Evolutionary conservation across 2,888 invertebrate genomes (phyloP).

Genomic region (Litoditis marina): DNA sequence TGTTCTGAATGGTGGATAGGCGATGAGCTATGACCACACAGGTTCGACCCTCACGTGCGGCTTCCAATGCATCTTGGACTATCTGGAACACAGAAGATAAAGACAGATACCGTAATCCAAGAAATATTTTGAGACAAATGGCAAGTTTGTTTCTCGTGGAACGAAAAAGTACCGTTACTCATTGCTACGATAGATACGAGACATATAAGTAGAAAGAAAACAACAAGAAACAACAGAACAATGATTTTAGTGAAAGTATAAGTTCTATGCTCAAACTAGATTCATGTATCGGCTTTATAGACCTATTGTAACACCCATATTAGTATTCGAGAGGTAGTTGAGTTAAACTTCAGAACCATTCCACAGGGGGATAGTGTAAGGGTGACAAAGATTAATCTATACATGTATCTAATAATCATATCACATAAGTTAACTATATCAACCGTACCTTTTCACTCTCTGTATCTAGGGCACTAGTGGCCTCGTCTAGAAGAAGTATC

Average conservation of each 20-base stretch:
- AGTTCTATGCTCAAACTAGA: no score
- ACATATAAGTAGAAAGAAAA: no score
- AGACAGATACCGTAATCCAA: no score
- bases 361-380: neutral
- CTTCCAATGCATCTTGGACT: constrained; percentile 81
- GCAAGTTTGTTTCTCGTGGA: no score
- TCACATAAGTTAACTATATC: constrained; percentile 2
- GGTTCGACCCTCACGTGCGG: constrained; percentile 70
- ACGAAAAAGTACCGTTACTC: neutral
- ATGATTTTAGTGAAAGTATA: no score
- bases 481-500: constrained; percentile 45
- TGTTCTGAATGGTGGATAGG: constrained; percentile 56
- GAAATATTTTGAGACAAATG: no score
- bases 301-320: constrained; percentile 3
- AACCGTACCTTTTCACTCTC: constrained; percentile 43
- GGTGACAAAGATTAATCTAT: neutral
- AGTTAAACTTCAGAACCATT: neutral
- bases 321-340: no score
- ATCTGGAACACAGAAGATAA: constrained; percentile 27
- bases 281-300: neutral
- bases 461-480: constrained; percentile 48
- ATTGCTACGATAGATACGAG: no score
- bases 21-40: constrained; percentile 59
- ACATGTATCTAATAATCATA: neutral
- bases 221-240: no score